Conservation (phyloP, 2,797 vertebrate species). For the Coregonus ussuriensis region DNA sequence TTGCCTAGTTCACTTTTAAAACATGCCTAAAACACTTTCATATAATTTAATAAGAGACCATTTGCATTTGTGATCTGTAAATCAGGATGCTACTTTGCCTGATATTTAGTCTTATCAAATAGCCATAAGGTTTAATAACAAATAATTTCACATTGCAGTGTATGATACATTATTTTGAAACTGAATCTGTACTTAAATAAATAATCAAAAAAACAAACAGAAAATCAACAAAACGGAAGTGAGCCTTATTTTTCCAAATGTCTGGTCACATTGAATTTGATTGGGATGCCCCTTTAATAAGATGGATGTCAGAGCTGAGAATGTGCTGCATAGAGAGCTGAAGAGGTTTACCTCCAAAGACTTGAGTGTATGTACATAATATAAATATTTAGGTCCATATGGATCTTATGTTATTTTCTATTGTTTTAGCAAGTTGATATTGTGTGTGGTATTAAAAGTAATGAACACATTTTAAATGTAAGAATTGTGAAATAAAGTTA, state of each 20-base stretch:
- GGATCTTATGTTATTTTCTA: conserved; percentile 76
- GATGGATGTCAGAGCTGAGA: conserved; percentile 3
- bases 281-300: conserved; percentile 54
- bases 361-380: conserved; percentile 72
- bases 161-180: neutral
- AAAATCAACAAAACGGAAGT: neutral
- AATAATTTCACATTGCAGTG: neutral
- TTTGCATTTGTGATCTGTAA: neutral
- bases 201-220: neutral
- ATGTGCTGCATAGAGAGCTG: conserved; percentile 19
- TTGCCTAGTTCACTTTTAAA: neutral
- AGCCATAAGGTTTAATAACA: neutral
- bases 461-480: conserved; percentile 67
- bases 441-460: conserved; percentile 72
- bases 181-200: conserved; percentile 1
- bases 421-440: conserved; percentile 77
- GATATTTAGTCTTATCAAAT: neutral
- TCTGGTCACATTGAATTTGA: neutral
- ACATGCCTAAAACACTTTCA: neutral
- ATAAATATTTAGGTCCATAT: conserved; percentile 75
- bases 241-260: neutral
- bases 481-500: conserved; percentile 71
- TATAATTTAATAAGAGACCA: neutral
- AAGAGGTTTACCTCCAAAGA: conserved; percentile 56
- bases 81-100: neutral